These are phyloP conservation scores for Himalopsyche tibetana DNA, from an alignment of 2,888 invertebrate genomes.

Conservation along the genomic window DNA sequence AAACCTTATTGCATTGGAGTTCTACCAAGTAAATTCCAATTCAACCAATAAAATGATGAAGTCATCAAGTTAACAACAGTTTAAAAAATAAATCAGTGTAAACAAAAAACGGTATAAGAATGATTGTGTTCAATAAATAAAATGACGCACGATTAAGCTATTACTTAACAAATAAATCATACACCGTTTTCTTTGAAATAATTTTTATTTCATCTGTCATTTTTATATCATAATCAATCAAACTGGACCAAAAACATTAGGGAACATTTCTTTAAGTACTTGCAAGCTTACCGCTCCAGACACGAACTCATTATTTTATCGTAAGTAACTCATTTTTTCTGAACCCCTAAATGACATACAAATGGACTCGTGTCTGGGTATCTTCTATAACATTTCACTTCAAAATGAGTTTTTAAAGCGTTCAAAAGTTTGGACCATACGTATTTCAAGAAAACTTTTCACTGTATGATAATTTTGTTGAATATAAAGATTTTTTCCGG, in stretches of 20 bases:
- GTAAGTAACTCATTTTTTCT: not conserved
- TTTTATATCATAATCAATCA: slow-evolving; percentile 6
- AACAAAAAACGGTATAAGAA: too few relatives aligned
- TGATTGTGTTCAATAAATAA: too few relatives aligned
- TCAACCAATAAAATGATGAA: too few relatives aligned
- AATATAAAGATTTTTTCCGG: too few relatives aligned
- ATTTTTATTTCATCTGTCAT: not conserved
- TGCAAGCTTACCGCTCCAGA: not conserved
- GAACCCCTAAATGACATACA: not conserved
- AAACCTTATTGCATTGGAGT: too few relatives aligned
- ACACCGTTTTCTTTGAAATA: not conserved
- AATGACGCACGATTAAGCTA: too few relatives aligned
- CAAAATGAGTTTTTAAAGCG: slow-evolving; percentile 1
- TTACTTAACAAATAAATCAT: not conserved
- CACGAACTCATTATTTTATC: slow-evolving; percentile 12
- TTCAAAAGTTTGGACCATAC: not conserved
- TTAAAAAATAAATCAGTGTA: too few relatives aligned
- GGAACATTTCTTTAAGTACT: not conserved
- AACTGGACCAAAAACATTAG: not conserved
- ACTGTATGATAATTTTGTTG: too few relatives aligned
- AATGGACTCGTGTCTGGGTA: not conserved
- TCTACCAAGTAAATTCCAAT: too few relatives aligned
- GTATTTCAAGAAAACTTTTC: not conserved
- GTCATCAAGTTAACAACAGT: too few relatives aligned
- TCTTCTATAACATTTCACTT: slow-evolving; percentile 5